These are phyloP conservation scores for Molanna angustata DNA, from an alignment of 2,888 invertebrate species.

Conservation along the genomic window DNA sequence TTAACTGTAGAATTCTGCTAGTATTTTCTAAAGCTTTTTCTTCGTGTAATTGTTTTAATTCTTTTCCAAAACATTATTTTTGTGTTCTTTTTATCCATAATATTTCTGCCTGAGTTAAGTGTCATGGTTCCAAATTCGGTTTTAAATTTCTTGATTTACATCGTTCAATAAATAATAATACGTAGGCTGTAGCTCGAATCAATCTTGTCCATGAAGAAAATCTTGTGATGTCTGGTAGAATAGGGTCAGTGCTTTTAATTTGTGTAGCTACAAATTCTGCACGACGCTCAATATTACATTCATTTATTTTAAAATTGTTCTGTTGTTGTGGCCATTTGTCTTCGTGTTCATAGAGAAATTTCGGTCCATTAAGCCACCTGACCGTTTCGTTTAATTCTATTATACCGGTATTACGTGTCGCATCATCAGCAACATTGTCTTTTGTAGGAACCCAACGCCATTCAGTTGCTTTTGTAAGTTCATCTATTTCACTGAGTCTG, in stretches of 20 bases:
- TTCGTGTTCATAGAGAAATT: background rate
- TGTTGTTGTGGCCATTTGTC: slow-evolving; percentile 1
- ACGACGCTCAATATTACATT: background rate
- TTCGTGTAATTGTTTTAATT: background rate
- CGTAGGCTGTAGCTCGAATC: background rate
- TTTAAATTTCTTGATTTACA: background rate
- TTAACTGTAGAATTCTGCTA: background rate
- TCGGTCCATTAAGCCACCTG: slow-evolving; percentile 7
- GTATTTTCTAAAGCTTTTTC: background rate
- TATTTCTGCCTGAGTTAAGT: background rate
- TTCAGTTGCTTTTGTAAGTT: background rate
- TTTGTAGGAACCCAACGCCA: slow-evolving; percentile 10
- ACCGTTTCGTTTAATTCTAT: background rate
- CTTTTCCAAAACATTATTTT: background rate
- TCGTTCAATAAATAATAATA: background rate
- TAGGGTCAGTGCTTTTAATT: too few species aligned
- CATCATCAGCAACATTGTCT: slow-evolving; percentile 9
- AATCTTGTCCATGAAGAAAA: background rate
- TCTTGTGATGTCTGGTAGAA: background rate
- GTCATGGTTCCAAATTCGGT: background rate
- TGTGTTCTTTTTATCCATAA: background rate
- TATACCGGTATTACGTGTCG: slow-evolving; percentile 19
- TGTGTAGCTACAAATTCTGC: background rate
- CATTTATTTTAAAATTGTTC: too few species aligned
- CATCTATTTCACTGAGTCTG: slow-evolving; percentile 21